Percentiles rank a stretch among this genome's conserved stretches.
phyloP scores from a whole-genome alignment of 1,140 invertebrate species.

The Triops longicaudatus region DNA sequence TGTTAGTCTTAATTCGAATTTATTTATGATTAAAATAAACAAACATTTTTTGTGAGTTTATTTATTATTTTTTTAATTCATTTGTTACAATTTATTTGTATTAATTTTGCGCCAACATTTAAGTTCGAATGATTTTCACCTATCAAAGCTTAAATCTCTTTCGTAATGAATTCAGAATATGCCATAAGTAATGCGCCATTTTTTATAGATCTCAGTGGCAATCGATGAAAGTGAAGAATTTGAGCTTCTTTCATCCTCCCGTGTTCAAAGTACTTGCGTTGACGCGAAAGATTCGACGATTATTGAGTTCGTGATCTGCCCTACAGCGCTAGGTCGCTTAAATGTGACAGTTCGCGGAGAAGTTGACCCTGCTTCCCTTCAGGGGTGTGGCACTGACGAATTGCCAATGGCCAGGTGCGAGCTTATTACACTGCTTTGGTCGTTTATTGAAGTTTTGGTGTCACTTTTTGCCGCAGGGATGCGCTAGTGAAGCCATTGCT shows the following conservation, averaged over 20 bases:
- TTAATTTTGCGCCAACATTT: too few species aligned
- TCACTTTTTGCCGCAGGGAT: conserved; percentile 42
- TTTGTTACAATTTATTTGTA: too few species aligned
- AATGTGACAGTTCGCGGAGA: conserved; percentile 52
- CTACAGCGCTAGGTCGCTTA: conserved; percentile 46
- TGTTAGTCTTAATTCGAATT: too few species aligned
- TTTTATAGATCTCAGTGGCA: conserved; percentile 34
- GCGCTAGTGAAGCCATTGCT: conserved; percentile 49
- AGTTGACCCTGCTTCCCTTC: conserved; percentile 41
- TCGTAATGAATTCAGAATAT: too few species aligned
- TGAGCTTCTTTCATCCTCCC: conserved; percentile 36
- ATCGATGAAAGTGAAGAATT: conserved; percentile 43
- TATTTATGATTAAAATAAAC: too few species aligned
- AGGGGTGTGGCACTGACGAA: conserved; percentile 44
- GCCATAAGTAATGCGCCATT: too few species aligned
- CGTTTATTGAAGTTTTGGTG: background rate
- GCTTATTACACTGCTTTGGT: conserved; percentile 25
- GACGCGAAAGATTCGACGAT: conserved; percentile 41
- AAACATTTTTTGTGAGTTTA: too few species aligned
- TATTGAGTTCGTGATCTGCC: conserved; percentile 45
- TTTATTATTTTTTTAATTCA: too few species aligned
- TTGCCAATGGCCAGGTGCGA: conserved; percentile 41
- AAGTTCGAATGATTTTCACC: too few species aligned
- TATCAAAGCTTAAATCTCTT: too few species aligned
- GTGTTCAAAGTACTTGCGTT: conserved; percentile 37